A percentile compares a stretch with the other conserved stretches of the same genome.
Conservation (phyloP, 2,797 vertebrate genomes). For the Coregonus sp. region DNA sequence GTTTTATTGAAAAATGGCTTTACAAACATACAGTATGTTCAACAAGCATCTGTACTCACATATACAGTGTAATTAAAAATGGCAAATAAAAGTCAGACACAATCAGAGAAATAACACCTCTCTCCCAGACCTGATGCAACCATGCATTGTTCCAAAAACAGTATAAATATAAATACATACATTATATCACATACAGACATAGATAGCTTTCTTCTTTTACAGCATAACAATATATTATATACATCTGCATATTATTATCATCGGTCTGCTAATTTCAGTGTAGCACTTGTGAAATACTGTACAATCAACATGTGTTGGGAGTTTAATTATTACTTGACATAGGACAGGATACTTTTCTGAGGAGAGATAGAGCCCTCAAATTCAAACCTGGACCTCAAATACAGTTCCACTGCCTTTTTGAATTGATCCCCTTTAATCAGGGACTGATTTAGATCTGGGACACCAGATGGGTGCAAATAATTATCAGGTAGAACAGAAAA, state of each 20-base stretch:
- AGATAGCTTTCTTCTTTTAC: slow-evolving; percentile 49
- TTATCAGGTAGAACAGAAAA: no score
- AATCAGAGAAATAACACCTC: slow-evolving; percentile 16
- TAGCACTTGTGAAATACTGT: slow-evolving; percentile 76
- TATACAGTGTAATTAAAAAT: slow-evolving; percentile 52
- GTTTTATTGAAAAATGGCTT: slow-evolving; percentile 58
- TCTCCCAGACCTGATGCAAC: slow-evolving; percentile 39
- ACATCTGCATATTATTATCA: slow-evolving; percentile 61
- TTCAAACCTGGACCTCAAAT: no score
- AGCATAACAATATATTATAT: slow-evolving; percentile 60
- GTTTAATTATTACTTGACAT: slow-evolving; percentile 34
- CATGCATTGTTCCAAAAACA: slow-evolving; percentile 24
- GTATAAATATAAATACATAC: slow-evolving; percentile 66
- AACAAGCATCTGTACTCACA: slow-evolving; percentile 52
- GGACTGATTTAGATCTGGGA: no score
- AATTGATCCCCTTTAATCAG: no score
- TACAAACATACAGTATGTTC: slow-evolving; percentile 54
- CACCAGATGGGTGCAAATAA: no score
- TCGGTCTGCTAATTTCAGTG: slow-evolving; percentile 71
- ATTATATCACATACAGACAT: slow-evolving; percentile 34
- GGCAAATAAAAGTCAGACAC: slow-evolving; percentile 18
- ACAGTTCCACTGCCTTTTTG: no score
- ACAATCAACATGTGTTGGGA: slow-evolving; percentile 43
- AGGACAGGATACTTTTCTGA: slow-evolving; percentile 29
- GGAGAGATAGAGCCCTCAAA: slow-evolving; percentile 18